Conservation (phyloP, 2,888 invertebrate species). For the Caenorhabditis angaria region DNA sequence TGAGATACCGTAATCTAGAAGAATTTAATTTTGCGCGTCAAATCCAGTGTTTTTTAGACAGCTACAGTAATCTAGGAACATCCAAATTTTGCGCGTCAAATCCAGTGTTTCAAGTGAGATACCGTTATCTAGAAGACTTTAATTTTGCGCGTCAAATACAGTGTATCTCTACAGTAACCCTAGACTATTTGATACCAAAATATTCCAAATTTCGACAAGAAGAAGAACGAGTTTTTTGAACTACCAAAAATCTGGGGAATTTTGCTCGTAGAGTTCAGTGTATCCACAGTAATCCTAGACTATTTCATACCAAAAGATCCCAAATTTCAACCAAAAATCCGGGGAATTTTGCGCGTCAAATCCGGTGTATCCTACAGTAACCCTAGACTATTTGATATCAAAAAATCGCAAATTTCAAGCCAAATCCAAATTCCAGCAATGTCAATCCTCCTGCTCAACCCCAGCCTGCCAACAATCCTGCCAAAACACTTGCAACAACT, state of each 20-base stretch:
- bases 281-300: too few relatives aligned
- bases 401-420: too few relatives aligned
- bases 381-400: background rate
- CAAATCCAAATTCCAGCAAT: slow-evolving; percentile 38
- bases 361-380: background rate
- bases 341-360: background rate
- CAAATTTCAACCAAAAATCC: background rate
- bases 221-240: slow-evolving; percentile 28
- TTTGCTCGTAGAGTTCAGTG: background rate
- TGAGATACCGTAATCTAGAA: too few relatives aligned
- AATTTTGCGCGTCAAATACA: background rate
- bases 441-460: slow-evolving; percentile 27
- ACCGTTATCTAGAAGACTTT: background rate
- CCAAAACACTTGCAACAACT: slow-evolving; percentile 28
- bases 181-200: slow-evolving; percentile 1
- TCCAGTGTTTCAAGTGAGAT: background rate
- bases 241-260: background rate
- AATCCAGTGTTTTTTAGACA: too few relatives aligned
- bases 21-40: too few relatives aligned
- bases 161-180: slow-evolving; percentile 25
- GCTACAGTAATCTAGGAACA: too few relatives aligned
- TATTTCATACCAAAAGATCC: too few relatives aligned
- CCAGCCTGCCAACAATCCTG: slow-evolving; percentile 29
- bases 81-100: too few relatives aligned
- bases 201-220: slow-evolving; percentile 17